Percentiles rank a stretch among this genome's conserved stretches.
phyloP scores from a whole-genome alignment of 2,797 vertebrate species.

The Coilia nasus region DNA sequence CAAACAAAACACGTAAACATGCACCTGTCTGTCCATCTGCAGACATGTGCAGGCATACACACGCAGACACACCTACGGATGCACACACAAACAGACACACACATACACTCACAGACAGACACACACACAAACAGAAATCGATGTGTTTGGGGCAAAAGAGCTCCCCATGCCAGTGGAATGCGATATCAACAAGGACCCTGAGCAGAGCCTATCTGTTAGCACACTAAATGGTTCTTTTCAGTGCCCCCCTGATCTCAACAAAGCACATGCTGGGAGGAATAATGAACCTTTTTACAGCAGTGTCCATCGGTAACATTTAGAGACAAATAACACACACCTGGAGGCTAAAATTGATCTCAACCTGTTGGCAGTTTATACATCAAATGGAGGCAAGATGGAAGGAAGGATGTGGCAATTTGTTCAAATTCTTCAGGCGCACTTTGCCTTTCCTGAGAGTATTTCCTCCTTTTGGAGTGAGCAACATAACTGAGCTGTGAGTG shows the following conservation, averaged over 20 bases:
- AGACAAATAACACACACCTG: constrained; percentile 15
- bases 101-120: not conserved
- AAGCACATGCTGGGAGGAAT: not conserved
- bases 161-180: constrained; percentile 9
- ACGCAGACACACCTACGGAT: not conserved
- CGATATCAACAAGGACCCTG: constrained; percentile 6
- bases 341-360: constrained; percentile 18
- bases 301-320: constrained; percentile 21
- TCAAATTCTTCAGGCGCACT: not conserved
- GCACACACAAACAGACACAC: not conserved
- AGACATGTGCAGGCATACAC: not conserved
- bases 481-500: not conserved
- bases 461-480: not conserved
- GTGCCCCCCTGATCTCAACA: not conserved
- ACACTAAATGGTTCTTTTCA: constrained; percentile 9
- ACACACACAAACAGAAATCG: not conserved
- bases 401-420: not conserved
- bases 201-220: not conserved
- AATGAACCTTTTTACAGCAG: constrained; percentile 16
- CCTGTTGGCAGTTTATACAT: constrained; percentile 7
- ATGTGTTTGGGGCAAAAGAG: not conserved
- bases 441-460: not conserved
- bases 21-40: not conserved
- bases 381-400: not conserved
- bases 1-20: not conserved